Evolutionary conservation across 2,113 vertebrate genomes (phyloP).

Genomic region (Eolophus roseicapilla): DNA sequence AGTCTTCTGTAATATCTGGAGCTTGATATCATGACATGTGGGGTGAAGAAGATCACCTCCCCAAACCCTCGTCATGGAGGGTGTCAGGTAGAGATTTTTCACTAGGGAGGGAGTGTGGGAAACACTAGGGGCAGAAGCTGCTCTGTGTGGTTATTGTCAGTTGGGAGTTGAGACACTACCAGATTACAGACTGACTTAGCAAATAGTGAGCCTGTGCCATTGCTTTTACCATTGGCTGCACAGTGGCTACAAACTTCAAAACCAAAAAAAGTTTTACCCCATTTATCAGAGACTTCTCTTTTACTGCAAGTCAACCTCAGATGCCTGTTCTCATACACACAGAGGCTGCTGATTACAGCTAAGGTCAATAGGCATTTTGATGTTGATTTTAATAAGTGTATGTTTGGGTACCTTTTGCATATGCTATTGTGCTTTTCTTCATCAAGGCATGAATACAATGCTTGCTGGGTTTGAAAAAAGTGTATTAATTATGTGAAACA

Average conservation of each 20-base stretch:
- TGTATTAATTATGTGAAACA: slow-evolving; percentile 1
- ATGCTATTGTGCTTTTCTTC: background rate
- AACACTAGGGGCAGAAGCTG: background rate
- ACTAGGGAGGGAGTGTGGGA: background rate
- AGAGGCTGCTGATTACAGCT: background rate
- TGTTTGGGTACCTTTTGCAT: background rate
- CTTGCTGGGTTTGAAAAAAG: slow-evolving; percentile 9
- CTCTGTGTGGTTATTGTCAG: background rate
- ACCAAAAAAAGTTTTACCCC: background rate
- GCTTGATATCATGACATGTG: background rate
- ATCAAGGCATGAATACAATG: background rate
- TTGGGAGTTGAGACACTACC: background rate
- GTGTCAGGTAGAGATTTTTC: background rate
- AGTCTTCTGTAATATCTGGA: background rate
- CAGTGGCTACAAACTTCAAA: background rate
- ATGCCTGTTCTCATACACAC: background rate
- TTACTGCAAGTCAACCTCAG: background rate
- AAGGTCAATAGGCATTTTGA: background rate
- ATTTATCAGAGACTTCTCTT: background rate
- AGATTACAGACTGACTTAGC: background rate
- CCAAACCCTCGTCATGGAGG: too few species aligned
- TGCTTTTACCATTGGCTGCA: background rate
- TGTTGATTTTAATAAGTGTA: background rate
- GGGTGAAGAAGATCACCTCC: background rate
- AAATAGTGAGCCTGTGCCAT: background rate